phyloP scores from a whole-genome alignment of 2,888 invertebrate species.

The Netelia melanura region DNA sequence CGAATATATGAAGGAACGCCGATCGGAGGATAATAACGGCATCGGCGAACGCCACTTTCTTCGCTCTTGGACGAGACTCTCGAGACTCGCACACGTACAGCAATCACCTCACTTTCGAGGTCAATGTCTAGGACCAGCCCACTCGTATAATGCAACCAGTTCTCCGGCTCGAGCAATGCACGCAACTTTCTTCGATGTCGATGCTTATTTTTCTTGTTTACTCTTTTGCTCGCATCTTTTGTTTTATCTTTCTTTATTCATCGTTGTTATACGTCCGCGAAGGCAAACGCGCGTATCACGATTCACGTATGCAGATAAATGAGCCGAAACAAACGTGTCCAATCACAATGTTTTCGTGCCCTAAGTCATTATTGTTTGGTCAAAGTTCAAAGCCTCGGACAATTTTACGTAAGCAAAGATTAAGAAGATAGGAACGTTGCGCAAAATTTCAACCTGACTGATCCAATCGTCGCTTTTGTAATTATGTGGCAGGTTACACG shows the following conservation, averaged over 20 bases:
- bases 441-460: no score
- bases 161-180: constrained; percentile 39
- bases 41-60: constrained; percentile 84
- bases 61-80: constrained; percentile 74
- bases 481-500: no score
- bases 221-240: background rate
- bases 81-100: constrained; percentile 29
- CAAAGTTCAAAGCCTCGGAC: background rate
- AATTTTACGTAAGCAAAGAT: background rate
- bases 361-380: background rate
- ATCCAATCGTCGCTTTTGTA: no score
- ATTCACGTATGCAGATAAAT: background rate
- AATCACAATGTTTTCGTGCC: background rate
- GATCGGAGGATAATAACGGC: constrained; percentile 45
- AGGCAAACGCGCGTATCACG: background rate
- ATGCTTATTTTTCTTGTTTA: constrained; percentile 39
- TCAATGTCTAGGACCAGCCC: constrained; percentile 78
- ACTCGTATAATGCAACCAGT: constrained; percentile 61
- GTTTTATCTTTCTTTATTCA: background rate
- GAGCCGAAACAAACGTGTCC: background rate
- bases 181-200: constrained; percentile 64
- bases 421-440: background rate
- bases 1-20: background rate
- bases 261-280: constrained; percentile 8
- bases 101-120: constrained; percentile 80